Conservation (phyloP, 2,113 vertebrate species). For the Brachyistius frenatus region DNA sequence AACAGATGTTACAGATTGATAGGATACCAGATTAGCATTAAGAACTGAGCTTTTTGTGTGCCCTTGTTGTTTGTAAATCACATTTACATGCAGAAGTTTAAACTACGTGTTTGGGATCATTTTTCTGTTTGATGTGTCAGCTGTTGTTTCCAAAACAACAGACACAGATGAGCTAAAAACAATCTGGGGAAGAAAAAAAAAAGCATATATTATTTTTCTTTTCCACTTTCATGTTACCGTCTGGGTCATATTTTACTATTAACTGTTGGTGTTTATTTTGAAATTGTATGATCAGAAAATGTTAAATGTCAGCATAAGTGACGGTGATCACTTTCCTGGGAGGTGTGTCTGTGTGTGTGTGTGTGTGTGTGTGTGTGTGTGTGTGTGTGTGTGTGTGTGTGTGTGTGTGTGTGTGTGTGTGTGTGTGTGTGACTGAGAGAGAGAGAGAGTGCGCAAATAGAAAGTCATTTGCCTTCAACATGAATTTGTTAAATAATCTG, state of each 20-base stretch:
- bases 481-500: background rate
- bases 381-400: background rate
- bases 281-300: slow-evolving; percentile 14
- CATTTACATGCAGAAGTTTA: slow-evolving; percentile 11
- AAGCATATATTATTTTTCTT: background rate
- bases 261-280: slow-evolving; percentile 21
- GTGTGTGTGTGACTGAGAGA: background rate
- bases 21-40: background rate
- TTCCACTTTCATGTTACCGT: background rate
- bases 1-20: background rate
- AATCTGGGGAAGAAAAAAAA: background rate
- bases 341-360: background rate
- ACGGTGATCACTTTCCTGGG: slow-evolving; percentile 19
- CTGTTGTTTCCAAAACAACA: background rate
- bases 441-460: background rate
- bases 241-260: slow-evolving; percentile 13
- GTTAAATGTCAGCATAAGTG: slow-evolving; percentile 27
- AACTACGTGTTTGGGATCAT: background rate
- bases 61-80: background rate
- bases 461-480: slow-evolving; percentile 35
- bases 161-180: background rate
- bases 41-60: background rate
- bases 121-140: slow-evolving; percentile 10
- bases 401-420: background rate
- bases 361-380: slow-evolving; percentile 8